Evolutionary conservation across 1,140 invertebrate species (phyloP).

Genomic region (Eumeta japonica): DNA sequence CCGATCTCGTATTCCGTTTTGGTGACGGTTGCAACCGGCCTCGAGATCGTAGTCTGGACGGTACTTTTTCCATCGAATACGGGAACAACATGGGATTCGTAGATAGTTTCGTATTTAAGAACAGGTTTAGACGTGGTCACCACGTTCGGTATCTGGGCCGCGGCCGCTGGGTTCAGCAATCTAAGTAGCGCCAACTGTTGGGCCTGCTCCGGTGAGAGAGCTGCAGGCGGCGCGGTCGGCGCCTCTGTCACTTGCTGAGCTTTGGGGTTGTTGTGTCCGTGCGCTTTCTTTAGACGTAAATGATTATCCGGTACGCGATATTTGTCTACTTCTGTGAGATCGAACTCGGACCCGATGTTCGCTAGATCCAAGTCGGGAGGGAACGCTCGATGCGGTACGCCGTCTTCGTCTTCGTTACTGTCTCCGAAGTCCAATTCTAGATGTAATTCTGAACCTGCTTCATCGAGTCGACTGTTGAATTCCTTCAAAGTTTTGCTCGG

Average conservation of each 20-base stretch:
- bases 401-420: conserved; percentile 71
- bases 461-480: conserved; percentile 81
- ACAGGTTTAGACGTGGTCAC: conserved; percentile 76
- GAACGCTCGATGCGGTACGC: conserved; percentile 63
- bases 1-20: conserved; percentile 74
- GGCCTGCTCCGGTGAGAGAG: conserved; percentile 68
- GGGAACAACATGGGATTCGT: conserved; percentile 78
- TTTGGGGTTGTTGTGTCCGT: conserved; percentile 51
- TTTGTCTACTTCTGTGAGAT: conserved; percentile 69
- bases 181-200: conserved; percentile 72
- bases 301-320: conserved; percentile 56
- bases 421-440: conserved; percentile 82
- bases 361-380: conserved; percentile 64
- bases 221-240: conserved; percentile 44
- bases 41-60: conserved; percentile 72
- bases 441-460: conserved; percentile 84
- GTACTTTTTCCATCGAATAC: conserved; percentile 73
- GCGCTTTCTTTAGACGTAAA: conserved; percentile 61
- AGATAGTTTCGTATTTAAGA: conserved; percentile 73
- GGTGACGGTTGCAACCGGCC: conserved; percentile 72
- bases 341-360: conserved; percentile 68
- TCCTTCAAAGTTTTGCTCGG: conserved; percentile 85
- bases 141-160: conserved; percentile 63
- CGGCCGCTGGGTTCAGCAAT: conserved; percentile 68
- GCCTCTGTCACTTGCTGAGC: conserved; percentile 50